Base-by-base conservation (phyloP, 2,113 vertebrate genomes). In the Limanda limanda region DNA sequence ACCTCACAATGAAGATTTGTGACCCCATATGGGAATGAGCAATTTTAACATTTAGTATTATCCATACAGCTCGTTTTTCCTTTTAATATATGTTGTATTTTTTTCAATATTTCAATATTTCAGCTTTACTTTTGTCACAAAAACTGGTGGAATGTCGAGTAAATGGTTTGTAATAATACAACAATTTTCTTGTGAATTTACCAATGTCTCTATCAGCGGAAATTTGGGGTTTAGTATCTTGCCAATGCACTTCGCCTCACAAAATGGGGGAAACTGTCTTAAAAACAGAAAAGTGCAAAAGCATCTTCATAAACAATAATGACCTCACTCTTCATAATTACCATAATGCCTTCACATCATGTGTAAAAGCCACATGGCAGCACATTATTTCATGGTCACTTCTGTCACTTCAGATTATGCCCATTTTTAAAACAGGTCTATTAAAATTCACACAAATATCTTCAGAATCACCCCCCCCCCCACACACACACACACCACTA, bases 361-460 rank as follows among this genome's bases (percentile, higher is more conserved):
- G 48, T 21, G 31, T 37, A 12, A 12, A 42, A 42, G 10, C 40
- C 40, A 42, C 12, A 13, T 42, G 11, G 40, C 40, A 42, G 3
- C 40, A 42, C 40, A 31, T 31, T 31, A 31, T 31, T 7, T 31
- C 31, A 42, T 13, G 40, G 40, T 42, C 40, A 42, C 40, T 42
- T 42, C 40, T 42, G 40, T 42, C 40, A 42, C 40, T 42, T 13
- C 10, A 42, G 40, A 42, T 42, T 13, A 42, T 13, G 3, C 10
- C 2, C 35, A 2, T 37, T 37, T 31, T 9, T n/a, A 15, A 48
- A 59, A 27, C 42, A 52, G 21, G 18, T 14, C 24, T 20, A 45
- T 75, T 68, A 10, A n/a, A n/a, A 63, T 58, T 45, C 27, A 63
- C 54, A 10, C 3, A 56, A 25, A 67, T 37, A 23, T 69, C 4